A percentile compares a stretch with the other conserved stretches of the same genome.
These are phyloP conservation scores for Aspidiotus destructor DNA, from an alignment of 2,888 invertebrate species.

Conservation along the genomic window DNA sequence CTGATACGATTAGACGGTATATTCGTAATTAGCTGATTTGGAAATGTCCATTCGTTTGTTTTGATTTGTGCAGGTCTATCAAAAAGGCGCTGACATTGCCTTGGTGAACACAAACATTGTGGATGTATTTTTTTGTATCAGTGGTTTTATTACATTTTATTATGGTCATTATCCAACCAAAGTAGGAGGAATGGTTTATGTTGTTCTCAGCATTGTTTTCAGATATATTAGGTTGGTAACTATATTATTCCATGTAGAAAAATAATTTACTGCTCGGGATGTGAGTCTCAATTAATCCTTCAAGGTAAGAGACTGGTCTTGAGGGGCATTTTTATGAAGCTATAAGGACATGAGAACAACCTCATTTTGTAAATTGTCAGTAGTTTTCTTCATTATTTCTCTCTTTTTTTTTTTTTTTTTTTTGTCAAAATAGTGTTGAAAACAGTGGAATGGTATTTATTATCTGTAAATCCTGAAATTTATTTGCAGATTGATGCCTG, in stretches of 20 bases:
- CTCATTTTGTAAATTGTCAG: no score
- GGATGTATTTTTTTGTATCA: constrained; percentile 39
- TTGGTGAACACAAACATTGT: constrained; percentile 36
- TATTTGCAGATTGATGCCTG: constrained; percentile 31
- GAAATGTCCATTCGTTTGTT: background rate
- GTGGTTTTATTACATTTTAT: constrained; percentile 38
- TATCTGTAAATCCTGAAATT: no score
- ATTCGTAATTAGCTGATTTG: background rate
- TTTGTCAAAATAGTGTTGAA: no score
- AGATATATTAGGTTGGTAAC: constrained; percentile 38
- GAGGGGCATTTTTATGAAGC: no score
- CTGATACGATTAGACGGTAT: background rate
- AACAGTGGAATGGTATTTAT: no score
- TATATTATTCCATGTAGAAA: no score
- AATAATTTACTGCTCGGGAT: no score
- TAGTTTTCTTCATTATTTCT: no score
- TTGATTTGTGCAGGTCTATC: constrained; percentile 20
- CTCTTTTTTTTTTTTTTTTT: no score
- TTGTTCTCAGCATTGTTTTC: constrained; percentile 37
- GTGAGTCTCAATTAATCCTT: no score
- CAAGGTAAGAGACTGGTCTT: no score
- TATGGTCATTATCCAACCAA: constrained; percentile 37
- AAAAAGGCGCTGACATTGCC: constrained; percentile 27
- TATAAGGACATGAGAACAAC: no score
- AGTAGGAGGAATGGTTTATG: constrained; percentile 37